Percentiles rank a stretch among this genome's conserved stretches.
Evolutionary conservation across 1,140 invertebrate species (phyloP).

Genomic region (Calosoma granatense): DNA sequence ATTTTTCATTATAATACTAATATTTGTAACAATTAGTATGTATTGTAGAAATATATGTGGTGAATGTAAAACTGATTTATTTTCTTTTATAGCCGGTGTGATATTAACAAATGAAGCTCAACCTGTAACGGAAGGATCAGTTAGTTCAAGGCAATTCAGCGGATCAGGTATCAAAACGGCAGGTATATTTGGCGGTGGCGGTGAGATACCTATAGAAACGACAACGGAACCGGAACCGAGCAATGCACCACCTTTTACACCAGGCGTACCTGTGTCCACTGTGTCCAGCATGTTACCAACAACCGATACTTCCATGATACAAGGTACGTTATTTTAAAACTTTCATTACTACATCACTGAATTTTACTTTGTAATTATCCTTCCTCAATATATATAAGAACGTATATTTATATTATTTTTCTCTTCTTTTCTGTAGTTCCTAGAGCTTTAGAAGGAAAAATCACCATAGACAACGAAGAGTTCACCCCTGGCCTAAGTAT

Average conservation of each 20-base stretch:
- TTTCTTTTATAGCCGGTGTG: slow-evolving; percentile 39
- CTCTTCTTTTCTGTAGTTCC: slow-evolving; percentile 48
- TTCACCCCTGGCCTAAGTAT: slow-evolving; percentile 47
- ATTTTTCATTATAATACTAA: too few species aligned
- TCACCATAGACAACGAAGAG: slow-evolving; percentile 53
- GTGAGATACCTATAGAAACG: slow-evolving; percentile 8
- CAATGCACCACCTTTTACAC: slow-evolving; percentile 28
- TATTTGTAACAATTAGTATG: too few species aligned
- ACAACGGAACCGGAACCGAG: slow-evolving; percentile 10
- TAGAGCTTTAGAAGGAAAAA: slow-evolving; percentile 51
- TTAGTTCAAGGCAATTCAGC: slow-evolving; percentile 26
- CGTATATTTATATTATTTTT: too few species aligned
- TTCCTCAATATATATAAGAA: too few species aligned
- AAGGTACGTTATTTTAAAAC: slow-evolving; percentile 19
- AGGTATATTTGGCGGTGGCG: slow-evolving; percentile 21
- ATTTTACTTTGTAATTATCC: too few species aligned
- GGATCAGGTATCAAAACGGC: slow-evolving; percentile 18
- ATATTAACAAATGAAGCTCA: slow-evolving; percentile 41
- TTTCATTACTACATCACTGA: background rate
- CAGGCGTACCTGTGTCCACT: slow-evolving; percentile 38
- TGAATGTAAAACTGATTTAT: too few species aligned
- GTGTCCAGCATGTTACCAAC: slow-evolving; percentile 36
- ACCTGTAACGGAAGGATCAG: slow-evolving; percentile 23
- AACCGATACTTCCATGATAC: slow-evolving; percentile 35
- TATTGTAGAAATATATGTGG: too few species aligned